Conservation (phyloP, 2,797 vertebrate species). For the Onychomys arenicola region DNA sequence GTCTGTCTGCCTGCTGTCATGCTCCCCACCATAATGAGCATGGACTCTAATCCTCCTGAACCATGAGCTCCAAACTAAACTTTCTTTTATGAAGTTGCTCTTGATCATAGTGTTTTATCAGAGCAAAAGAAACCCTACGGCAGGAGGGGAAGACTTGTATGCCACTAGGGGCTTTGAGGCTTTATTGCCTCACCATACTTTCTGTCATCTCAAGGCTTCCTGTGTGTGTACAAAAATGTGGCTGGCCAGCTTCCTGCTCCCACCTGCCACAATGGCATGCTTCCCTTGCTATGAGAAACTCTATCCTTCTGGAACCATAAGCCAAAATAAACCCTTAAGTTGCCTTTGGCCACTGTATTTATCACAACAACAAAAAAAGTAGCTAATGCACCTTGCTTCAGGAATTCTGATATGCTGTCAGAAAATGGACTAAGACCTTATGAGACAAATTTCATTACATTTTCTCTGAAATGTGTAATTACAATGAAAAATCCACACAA, state of each 20-base stretch:
- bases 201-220: neutral
- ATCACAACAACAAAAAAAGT: neutral
- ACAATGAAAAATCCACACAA: constrained; percentile 42
- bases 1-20: neutral
- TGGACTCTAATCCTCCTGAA: neutral
- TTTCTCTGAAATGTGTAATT: constrained; percentile 53
- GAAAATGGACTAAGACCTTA: neutral
- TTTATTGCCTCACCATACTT: neutral
- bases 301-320: neutral
- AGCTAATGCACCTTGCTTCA: neutral
- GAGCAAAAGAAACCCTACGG: neutral
- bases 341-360: neutral
- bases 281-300: neutral
- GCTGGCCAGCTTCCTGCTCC: neutral
- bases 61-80: neutral
- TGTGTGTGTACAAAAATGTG: neutral
- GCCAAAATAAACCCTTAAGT: neutral
- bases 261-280: too few species aligned
- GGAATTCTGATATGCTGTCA: neutral
- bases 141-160: neutral
- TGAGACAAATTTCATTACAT: constrained; percentile 24
- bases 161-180: neutral
- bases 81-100: neutral
- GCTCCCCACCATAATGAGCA: too few species aligned
- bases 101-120: neutral